Evolutionary conservation across 2,113 vertebrate genomes (phyloP), one percentile per base, ranked within the genome.

Genomic region (Trichechus manatus): DNA sequence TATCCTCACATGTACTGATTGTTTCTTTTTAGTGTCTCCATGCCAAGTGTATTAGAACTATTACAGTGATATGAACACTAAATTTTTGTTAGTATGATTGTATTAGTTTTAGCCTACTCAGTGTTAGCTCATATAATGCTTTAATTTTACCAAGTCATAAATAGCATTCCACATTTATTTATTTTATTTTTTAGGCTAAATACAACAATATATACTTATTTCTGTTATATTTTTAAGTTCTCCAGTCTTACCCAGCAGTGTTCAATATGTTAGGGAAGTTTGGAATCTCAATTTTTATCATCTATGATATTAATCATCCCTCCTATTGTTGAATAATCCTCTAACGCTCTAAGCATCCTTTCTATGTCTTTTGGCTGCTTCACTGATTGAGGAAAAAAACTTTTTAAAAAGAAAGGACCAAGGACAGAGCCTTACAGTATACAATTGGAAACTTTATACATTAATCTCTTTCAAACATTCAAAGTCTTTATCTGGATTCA

Each of bases 61-160:
- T 81, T 77, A 42, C 10, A 72, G 50, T 79, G 56, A 80, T 74
- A 27, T 84, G 81, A 61, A 96, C 78, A 36, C 17, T 63, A 39
- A 89, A 63, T 42, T 93, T 95, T 93, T 83, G 75, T 87, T 89
- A 89, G 44, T 27, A 87, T 59, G n/a, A 59, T 89, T 87, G 77
- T 36, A 59, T 95, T 95, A 47, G 61, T 68, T 91, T 93, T 77
- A 82, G 91, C 29, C 36, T 91, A 77, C n/a, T 68, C 31, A 77
- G 39, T 85, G 29, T 63, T 80, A 23, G 19, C 33, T 86, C 53
- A 86, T 81, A 44, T 81, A 70, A 77, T 96, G 31, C 61, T 79
- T 89, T 94, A 87, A 92, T 77, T 68, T 86, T 72, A 91, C 42
- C 68, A 78, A 70, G n/a, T 17, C 42, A 4, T 78, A 95, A 92